phyloP scores from a whole-genome alignment of 2,113 vertebrate species.

The Vicugna pacos region DNA sequence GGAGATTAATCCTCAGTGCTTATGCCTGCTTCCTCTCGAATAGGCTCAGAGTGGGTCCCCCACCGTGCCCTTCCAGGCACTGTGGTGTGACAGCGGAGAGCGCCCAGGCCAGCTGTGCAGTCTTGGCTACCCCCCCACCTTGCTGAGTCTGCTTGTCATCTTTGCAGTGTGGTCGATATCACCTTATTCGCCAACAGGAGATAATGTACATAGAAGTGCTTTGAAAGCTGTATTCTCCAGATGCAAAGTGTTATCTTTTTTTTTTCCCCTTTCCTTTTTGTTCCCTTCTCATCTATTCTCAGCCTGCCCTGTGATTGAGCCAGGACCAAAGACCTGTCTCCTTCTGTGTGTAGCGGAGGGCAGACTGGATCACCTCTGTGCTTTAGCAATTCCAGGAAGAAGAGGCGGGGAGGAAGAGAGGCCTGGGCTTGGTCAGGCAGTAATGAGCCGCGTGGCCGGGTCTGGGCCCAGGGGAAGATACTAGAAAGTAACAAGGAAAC shows the following conservation, averaged over 20 bases:
- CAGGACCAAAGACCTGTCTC: neutral
- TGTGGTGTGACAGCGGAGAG: fast-evolving
- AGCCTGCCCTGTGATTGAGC: slow-evolving; percentile 21
- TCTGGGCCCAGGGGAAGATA: neutral
- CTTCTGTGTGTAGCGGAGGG: neutral
- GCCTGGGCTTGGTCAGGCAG: neutral
- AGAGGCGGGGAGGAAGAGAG: neutral
- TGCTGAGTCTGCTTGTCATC: neutral
- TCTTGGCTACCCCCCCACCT: neutral
- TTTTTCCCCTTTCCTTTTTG: slow-evolving; percentile 37
- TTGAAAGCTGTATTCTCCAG: slow-evolving; percentile 20
- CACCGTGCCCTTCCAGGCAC: neutral
- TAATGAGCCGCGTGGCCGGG: neutral
- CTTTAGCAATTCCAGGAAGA: neutral
- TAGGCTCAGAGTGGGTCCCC: neutral
- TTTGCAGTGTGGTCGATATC: neutral
- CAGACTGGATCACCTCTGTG: neutral
- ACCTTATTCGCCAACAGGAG: slow-evolving; percentile 12
- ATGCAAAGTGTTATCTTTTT: neutral
- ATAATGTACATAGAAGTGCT: slow-evolving; percentile 35
- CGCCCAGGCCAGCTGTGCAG: neutral
- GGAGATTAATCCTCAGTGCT: neutral
- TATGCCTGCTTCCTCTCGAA: neutral
- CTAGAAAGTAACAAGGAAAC: neutral
- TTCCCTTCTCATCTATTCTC: slow-evolving; percentile 26